Conservation (phyloP, 2,797 vertebrate species). For the Aythya fuligula region DNA sequence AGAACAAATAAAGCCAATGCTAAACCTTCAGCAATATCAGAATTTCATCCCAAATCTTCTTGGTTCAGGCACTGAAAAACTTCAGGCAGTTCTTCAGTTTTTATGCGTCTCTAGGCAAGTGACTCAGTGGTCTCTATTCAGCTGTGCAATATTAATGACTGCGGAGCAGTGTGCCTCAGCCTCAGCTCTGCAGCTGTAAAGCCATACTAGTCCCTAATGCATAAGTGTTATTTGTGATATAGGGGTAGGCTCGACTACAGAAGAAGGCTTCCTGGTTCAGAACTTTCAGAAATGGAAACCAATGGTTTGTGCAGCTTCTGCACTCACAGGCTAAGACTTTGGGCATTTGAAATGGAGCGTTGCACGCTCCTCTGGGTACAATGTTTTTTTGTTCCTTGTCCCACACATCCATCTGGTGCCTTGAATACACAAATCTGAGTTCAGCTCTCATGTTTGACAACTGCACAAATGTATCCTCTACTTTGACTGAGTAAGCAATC, state of each 20-base stretch:
- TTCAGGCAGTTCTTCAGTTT: not conserved
- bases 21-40: not conserved
- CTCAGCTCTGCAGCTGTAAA: not conserved
- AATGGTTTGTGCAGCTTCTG: not conserved
- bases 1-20: not conserved
- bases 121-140: not conserved
- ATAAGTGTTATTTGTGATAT: not conserved
- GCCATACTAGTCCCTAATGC: not conserved
- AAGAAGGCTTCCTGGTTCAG: not conserved
- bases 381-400: not conserved
- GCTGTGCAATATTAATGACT: not conserved
- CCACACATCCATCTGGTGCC: not conserved
- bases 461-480: not conserved
- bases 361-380: not conserved
- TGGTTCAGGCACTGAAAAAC: not conserved
- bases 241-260: not conserved
- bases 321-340: not conserved
- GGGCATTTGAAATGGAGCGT: not conserved
- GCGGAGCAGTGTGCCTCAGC: not conserved
- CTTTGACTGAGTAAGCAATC: not conserved
- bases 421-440: not conserved
- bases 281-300: not conserved
- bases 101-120: not conserved
- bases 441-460: not conserved
- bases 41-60: rapidly evolving